Conservation (phyloP, 2,113 vertebrate genomes). For the Rhinopithecus roxellana region DNA sequence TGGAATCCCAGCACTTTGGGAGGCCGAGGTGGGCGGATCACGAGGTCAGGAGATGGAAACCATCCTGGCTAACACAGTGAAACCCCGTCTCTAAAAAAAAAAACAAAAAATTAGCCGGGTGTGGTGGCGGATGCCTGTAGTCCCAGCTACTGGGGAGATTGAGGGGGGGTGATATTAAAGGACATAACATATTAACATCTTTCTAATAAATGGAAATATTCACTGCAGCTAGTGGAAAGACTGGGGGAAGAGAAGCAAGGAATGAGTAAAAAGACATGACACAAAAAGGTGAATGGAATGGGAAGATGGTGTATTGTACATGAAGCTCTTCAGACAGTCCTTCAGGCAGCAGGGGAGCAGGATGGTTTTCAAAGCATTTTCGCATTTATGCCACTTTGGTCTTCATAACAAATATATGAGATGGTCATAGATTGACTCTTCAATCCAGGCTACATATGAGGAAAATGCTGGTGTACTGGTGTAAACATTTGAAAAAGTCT, state of each 20-base stretch:
- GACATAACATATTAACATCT: neutral
- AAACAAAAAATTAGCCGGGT: too few species aligned
- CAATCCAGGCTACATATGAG: neutral
- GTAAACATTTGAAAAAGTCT: neutral
- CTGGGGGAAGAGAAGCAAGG: neutral
- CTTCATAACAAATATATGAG: neutral
- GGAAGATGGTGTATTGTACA: neutral
- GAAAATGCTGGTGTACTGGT: neutral
- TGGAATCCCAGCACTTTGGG: too few species aligned
- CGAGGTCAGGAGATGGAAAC: too few species aligned
- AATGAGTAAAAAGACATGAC: neutral
- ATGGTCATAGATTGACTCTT: neutral
- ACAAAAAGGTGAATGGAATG: accelerated
- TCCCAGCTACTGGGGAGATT: too few species aligned
- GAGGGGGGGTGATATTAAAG: neutral
- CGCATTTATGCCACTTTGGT: neutral
- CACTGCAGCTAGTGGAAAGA: neutral
- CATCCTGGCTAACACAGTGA: too few species aligned
- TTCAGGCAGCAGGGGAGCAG: neutral
- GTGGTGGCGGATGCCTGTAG: too few species aligned
- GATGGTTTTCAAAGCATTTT: neutral
- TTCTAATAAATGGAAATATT: neutral
- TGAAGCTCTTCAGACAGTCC: neutral
- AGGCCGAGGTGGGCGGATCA: too few species aligned
- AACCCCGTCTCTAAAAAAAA: too few species aligned